A percentile compares a stretch with the other conserved stretches of the same genome.
Evolutionary conservation across 2,888 invertebrate genomes (phyloP).

Genomic region (Hypena proboscidalis): DNA sequence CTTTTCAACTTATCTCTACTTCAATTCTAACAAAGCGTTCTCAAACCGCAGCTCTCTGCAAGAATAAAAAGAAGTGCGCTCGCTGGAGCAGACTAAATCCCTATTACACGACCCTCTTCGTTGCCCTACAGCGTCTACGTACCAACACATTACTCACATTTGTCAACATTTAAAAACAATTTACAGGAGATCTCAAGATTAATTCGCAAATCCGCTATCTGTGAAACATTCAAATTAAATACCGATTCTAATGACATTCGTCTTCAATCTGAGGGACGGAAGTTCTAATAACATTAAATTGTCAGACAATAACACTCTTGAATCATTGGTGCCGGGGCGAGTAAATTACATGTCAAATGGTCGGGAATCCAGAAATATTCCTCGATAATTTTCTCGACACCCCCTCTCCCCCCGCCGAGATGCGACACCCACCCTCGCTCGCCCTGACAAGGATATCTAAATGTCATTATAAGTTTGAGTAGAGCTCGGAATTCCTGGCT

Average conservation of each 20-base stretch:
- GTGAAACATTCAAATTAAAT: conserved; percentile 68
- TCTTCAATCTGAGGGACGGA: conserved; percentile 51
- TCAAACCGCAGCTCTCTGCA: conserved; percentile 19
- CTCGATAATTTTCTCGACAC: conserved; percentile 44
- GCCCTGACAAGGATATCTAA: conserved; percentile 78
- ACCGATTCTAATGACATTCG: conserved; percentile 57
- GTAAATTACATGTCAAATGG: conserved; percentile 80
- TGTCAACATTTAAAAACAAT: conserved; percentile 61
- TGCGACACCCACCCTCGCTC: conserved; percentile 22
- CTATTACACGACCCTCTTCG: conserved; percentile 8
- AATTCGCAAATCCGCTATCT: conserved; percentile 54
- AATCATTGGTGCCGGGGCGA: conserved; percentile 62
- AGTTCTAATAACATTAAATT: conserved; percentile 68
- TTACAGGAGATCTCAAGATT: conserved; percentile 43
- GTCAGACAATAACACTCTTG: conserved; percentile 72
- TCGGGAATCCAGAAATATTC: conserved; percentile 78
- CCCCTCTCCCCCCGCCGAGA: conserved; percentile 49
- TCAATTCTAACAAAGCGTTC: conserved; percentile 24
- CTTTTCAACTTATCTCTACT: conserved; percentile 26
- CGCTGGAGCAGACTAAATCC: conserved; percentile 9
- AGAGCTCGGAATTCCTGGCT: conserved; percentile 63
- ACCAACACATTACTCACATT: conserved; percentile 45
- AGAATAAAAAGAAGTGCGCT: conserved; percentile 14
- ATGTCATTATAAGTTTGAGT: conserved; percentile 82
- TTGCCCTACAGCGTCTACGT: conserved; percentile 25